Base-by-base conservation (phyloP, 2,888 invertebrate genomes). In the Cetonia aurata region DNA sequence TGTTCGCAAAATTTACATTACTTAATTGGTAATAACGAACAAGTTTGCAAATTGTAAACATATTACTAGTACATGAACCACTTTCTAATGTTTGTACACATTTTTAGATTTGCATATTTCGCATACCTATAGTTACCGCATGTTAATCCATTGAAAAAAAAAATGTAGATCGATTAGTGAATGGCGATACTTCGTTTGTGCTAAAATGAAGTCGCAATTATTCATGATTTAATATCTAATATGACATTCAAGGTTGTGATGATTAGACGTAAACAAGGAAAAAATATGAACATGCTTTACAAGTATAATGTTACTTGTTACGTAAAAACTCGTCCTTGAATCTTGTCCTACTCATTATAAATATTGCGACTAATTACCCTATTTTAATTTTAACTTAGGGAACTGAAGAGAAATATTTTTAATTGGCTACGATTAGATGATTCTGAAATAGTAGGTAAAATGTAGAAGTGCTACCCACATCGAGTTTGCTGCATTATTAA, bases 341-440 rank as follows among this genome's bases (percentile, higher is more conserved):
- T 19, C 17, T 33, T 62, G 13, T 46, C 48, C 48, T 56, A 25
- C 37, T 12, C 37, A 15, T 56, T 25, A 33, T 48, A n/a, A 62
- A 48, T 15, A 25, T 48, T 17, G 48, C 15, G 48, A 31, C 15
- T 48, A 48, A 62, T 62, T 48, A 15, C 33, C n/a, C 62, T 31
- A 48, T 48, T 48, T 48, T 48, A 62, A 33, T 48, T 62, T 62
- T 48, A 33, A 62, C 33, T 8, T 62, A 33, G 33, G 48, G 25
- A 48, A 48, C 44, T 48, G 42, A 48, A 33, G 48, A 60, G 46
- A 48, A 48, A 62, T 17, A 62, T 48, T 62, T 42, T 62, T 48
- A 62, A 62, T 62, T 62, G 17, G 33, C 13, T 33, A 62, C 31
- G 62, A 62, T 62, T 62, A 62, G 48, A 62, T 62, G 48, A 62